Percentiles rank a stretch among this genome's conserved stretches.
Conservation (phyloP, 2,113 vertebrate species). For the Amazona vittata region DNA sequence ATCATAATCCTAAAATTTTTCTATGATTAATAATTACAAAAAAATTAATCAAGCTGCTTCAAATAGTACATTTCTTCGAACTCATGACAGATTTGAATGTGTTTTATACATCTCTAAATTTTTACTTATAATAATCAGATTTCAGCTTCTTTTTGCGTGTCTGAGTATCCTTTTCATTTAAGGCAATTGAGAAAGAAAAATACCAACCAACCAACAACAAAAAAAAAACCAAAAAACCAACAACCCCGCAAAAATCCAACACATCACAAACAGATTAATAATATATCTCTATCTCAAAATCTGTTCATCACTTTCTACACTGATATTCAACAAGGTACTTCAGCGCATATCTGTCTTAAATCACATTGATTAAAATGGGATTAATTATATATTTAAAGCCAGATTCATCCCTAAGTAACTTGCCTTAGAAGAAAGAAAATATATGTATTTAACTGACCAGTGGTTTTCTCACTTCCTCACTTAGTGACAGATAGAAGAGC, state of each 20-base stretch:
- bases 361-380: constrained; percentile 34
- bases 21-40: neutral
- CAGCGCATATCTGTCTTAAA: constrained; percentile 3
- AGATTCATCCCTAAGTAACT: constrained; percentile 7
- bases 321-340: neutral
- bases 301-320: neutral
- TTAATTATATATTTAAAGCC: constrained; percentile 19
- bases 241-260: neutral
- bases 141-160: neutral
- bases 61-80: neutral
- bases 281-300: neutral
- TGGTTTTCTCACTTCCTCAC: constrained; percentile 45
- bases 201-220: neutral
- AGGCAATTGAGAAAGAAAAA: neutral
- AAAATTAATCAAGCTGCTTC: neutral
- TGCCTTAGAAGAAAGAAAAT: constrained; percentile 45
- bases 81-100: neutral
- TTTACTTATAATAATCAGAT: neutral
- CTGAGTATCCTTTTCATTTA: neutral
- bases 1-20: neutral
- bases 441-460: constrained; percentile 39
- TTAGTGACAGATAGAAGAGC: neutral
- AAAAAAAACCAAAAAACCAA: neutral
- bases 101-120: neutral
- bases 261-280: neutral